Evolutionary conservation across 2,113 vertebrate species (phyloP).

Genomic region (Phrynocephalus versicolor): DNA sequence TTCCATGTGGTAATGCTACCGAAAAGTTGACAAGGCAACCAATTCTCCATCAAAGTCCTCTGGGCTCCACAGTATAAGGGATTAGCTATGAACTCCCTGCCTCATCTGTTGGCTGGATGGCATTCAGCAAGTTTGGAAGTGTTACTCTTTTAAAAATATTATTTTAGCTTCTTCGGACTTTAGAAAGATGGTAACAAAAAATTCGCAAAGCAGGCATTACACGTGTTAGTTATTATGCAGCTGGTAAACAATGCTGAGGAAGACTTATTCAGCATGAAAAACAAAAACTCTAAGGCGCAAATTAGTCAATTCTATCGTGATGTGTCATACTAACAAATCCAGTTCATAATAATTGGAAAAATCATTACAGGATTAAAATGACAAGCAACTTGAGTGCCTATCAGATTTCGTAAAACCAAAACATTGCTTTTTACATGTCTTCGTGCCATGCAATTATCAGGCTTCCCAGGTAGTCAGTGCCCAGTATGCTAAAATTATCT

Average conservation of each 20-base stretch:
- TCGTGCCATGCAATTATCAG: neutral
- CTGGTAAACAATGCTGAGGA: neutral
- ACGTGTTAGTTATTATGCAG: neutral
- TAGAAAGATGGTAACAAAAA: neutral
- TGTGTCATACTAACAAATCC: neutral
- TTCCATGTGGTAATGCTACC: too few relatives aligned
- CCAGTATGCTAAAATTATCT: neutral
- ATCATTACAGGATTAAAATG: neutral
- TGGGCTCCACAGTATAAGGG: too few relatives aligned
- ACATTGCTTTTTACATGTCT: neutral
- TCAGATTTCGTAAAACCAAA: neutral
- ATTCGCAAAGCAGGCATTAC: neutral
- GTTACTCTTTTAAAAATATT: too few relatives aligned
- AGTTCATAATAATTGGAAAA: neutral
- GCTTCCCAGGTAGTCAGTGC: slow-evolving; percentile 24
- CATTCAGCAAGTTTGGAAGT: too few relatives aligned
- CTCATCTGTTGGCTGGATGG: too few relatives aligned
- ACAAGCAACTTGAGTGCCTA: neutral
- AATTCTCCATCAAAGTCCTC: too few relatives aligned
- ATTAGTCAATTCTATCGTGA: neutral
- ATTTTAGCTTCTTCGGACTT: too few relatives aligned
- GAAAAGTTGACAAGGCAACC: too few relatives aligned
- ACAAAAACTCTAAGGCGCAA: neutral
- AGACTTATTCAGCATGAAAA: neutral
- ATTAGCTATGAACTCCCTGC: too few relatives aligned